phyloP scores from a whole-genome alignment of 2,888 invertebrate species.

The Drosophila kanekoi region DNA sequence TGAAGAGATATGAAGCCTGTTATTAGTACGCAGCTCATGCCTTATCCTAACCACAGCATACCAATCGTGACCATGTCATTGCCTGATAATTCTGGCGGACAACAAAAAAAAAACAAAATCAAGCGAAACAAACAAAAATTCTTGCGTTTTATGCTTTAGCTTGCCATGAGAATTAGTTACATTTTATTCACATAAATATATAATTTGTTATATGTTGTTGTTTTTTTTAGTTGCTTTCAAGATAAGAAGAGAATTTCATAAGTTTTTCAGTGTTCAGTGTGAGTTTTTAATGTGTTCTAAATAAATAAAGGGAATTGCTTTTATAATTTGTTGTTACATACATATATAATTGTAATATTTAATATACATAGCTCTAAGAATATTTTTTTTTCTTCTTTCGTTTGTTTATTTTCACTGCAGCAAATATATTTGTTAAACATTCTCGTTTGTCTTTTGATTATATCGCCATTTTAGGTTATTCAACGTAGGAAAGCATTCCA shows the following conservation, averaged over 20 bases:
- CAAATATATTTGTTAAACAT: conserved; percentile 56
- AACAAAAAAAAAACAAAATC: conserved; percentile 10
- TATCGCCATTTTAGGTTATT: conserved; percentile 64
- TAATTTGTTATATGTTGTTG: conserved; percentile 70
- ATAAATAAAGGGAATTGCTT: conserved; percentile 78
- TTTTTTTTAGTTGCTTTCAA: conserved; percentile 45
- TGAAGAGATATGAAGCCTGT: conserved; percentile 26
- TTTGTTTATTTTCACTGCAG: conserved; percentile 36
- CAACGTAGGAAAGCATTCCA: conserved; percentile 77
- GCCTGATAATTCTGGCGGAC: conserved; percentile 12
- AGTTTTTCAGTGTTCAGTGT: conserved; percentile 49
- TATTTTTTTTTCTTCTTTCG: conserved; percentile 29
- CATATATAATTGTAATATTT: conserved; percentile 60
- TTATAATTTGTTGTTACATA: conserved; percentile 50
- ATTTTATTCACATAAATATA: conserved; percentile 80
- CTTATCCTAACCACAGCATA: conserved; percentile 53
- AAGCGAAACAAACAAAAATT: conserved; percentile 7
- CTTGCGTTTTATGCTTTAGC: conserved; percentile 18
- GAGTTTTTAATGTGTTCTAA: conserved; percentile 61
- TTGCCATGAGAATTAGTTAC: conserved; percentile 82
- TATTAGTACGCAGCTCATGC: conserved; percentile 44
- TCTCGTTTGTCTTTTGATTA: conserved; percentile 69
- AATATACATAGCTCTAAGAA: conserved; percentile 71
- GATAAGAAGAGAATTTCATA: conserved; percentile 71
- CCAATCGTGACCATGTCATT: conserved; percentile 37